These are phyloP conservation scores for Pedicia rivosa DNA, from an alignment of 2,888 invertebrate species.

Conservation along the genomic window DNA sequence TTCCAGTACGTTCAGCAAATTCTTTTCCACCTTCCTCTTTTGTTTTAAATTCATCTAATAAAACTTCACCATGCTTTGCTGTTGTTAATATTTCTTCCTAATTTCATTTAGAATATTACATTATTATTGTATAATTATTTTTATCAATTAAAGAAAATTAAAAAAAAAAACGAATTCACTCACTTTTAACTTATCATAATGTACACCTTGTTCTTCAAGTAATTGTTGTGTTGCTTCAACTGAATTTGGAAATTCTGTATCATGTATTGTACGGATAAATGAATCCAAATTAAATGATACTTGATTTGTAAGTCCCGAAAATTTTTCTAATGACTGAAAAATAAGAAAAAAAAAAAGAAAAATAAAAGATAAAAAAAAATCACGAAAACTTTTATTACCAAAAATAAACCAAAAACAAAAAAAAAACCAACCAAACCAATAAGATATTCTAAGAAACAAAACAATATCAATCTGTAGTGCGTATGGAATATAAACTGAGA, in stretches of 20 bases:
- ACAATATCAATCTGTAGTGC: no score
- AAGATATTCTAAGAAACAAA: no score
- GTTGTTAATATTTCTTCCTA: conserved; percentile 77
- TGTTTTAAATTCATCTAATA: conserved; percentile 57
- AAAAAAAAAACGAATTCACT: conserved; percentile 14
- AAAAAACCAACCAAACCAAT: background rate
- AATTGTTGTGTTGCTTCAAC: conserved; percentile 78
- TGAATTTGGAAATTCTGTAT: conserved; percentile 89
- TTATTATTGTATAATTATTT: background rate
- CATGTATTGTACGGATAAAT: conserved; percentile 77
- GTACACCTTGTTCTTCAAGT: conserved; percentile 63
- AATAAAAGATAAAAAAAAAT: background rate
- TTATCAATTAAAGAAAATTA: no score
- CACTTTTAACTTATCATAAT: conserved; percentile 38
- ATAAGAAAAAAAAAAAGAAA: conserved; percentile 8
- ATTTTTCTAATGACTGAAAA: conserved; percentile 81
- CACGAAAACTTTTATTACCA: background rate
- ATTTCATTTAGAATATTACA: no score
- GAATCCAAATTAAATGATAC: conserved; percentile 74
- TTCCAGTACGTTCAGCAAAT: conserved; percentile 56
- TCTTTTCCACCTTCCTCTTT: conserved; percentile 36
- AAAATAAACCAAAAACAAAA: conserved; percentile 2
- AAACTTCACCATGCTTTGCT: conserved; percentile 74
- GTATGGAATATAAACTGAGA: no score
- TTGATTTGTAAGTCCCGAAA: conserved; percentile 79